Conservation (phyloP, 1,140 invertebrate genomes). For the Alviniconcha marisindica region DNA sequence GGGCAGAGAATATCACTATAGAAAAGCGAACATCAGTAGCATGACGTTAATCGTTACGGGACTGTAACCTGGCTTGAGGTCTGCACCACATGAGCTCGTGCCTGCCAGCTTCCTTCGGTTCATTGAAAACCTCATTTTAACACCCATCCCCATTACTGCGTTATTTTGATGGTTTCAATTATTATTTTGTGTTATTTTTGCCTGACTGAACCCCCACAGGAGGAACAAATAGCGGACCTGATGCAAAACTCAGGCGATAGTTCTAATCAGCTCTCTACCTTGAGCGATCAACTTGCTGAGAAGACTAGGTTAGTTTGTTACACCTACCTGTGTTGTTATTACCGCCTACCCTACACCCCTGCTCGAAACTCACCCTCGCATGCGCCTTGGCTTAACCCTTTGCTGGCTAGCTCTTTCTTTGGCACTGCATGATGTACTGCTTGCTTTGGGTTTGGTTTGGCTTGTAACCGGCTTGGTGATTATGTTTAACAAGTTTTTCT, state of each 20-base stretch:
- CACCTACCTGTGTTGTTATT: slow-evolving; percentile 3
- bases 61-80: no score
- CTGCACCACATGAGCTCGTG: no score
- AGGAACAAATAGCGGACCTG: slow-evolving; percentile 72
- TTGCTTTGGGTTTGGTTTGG: no score
- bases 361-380: not conserved
- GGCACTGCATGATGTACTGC: not conserved
- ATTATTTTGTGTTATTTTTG: not conserved
- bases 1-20: no score
- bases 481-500: no score
- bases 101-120: not conserved
- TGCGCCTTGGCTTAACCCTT: not conserved
- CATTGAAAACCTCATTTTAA: not conserved
- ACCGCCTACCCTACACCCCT: not conserved
- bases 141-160: not conserved
- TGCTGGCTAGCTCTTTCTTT: not conserved
- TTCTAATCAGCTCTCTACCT: slow-evolving; percentile 71
- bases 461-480: no score
- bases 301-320: slow-evolving; percentile 73
- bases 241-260: slow-evolving; percentile 76
- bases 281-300: slow-evolving; percentile 73
- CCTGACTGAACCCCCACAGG: slow-evolving; percentile 55
- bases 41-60: no score
- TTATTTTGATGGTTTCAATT: no score
- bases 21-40: no score